Base-by-base conservation (phyloP, 2,797 vertebrate genomes). In the Phoeniculus purpureus region DNA sequence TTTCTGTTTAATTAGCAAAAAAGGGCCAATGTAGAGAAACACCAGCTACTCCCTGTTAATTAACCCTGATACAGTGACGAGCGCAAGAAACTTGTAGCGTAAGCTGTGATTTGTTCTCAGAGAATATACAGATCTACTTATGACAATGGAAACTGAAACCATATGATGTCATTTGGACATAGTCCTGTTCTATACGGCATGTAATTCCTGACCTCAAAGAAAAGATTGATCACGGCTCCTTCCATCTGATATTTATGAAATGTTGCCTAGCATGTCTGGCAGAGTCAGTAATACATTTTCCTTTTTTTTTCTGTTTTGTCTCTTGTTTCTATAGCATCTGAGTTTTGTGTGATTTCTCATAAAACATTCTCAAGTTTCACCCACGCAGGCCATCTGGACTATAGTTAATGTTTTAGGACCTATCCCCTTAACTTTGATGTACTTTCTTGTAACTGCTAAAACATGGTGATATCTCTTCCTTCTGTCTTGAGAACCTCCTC, bases 291-390 rank as follows among this genome's bases (percentile, higher is more conserved):
- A 92, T 95, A 90, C 77, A 92, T 94, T 94, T 87, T 95, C 87
- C 87, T 89, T 83, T 92, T 92, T 91, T 43, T 16, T 86, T 89
- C 90, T 94, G 95, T 96, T 95, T 92, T 92, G 90, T 94, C 84
- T 96, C 86, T 77, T 94, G 90, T 96, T 95, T 95, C 92, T 96
- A 92, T 95, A 95, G 95, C 88, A 92, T 94, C 90, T 93, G 90
- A 92, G 58, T 80, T 96, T 90, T 91, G 55, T 94, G 95, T 89
- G 82, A 95, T 94, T 94, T 95, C 90, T 92, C 96, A 92, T 94
- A 90, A 95, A 95, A 93, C 89, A 95, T 92, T 95, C 92, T 89
- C 93, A 82, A 89, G 90, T 91, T 95, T 93, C 93, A 91, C 85
- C 93, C 93, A 95, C 85, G 0, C 79, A 80, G 81, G 76, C 89